phyloP scores from a whole-genome alignment of 2,888 invertebrate genomes.

The Cactoblastis cactorum region DNA sequence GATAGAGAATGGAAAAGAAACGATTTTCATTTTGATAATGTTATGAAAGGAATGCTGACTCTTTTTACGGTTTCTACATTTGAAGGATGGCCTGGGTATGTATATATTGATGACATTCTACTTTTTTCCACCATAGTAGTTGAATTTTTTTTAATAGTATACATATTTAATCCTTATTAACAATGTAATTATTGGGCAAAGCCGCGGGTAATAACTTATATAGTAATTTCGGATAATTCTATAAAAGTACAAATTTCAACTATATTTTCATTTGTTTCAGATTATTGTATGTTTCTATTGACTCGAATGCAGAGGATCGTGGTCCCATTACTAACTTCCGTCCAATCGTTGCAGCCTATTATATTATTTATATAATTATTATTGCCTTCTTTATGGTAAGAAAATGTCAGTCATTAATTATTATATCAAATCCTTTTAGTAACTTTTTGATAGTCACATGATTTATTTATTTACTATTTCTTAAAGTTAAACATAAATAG shows the following conservation, averaged over 20 bases:
- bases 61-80: slow-evolving; percentile 99
- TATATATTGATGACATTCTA: slow-evolving; percentile 14
- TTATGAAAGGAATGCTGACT: slow-evolving; percentile 98
- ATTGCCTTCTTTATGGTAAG: slow-evolving; percentile 99
- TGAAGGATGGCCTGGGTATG: slow-evolving; percentile 99
- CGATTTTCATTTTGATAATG: slow-evolving; percentile 98
- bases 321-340: slow-evolving; percentile 98
- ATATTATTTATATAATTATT: slow-evolving; percentile 99
- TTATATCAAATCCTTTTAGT: too few species aligned
- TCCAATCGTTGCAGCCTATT: slow-evolving; percentile 97
- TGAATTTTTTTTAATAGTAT: too few species aligned
- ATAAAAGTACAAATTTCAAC: too few species aligned
- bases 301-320: slow-evolving; percentile 94
- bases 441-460: neutral
- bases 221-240: too few species aligned
- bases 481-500: too few species aligned
- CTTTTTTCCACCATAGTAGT: slow-evolving; percentile 6
- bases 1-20: slow-evolving; percentile 92
- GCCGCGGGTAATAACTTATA: too few species aligned
- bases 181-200: too few species aligned
- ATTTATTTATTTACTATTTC: neutral
- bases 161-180: too few species aligned
- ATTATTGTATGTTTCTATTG: slow-evolving; percentile 96
- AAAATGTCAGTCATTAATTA: neutral
- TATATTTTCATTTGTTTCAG: slow-evolving; percentile 71